phyloP scores from a whole-genome alignment of 2,888 invertebrate genomes.

The Scaptomyza polygonia region DNA sequence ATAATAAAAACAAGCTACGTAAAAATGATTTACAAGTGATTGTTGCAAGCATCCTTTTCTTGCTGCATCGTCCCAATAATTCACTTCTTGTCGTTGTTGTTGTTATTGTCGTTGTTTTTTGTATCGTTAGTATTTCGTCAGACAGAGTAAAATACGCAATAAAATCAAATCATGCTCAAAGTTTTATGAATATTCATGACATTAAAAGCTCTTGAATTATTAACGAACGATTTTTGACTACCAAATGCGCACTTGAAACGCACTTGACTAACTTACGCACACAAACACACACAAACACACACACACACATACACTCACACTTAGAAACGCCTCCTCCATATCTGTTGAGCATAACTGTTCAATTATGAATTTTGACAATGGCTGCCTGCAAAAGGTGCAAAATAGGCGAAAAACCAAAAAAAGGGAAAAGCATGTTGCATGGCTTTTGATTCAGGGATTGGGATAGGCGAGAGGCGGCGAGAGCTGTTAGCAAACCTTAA shows the following conservation, averaged over 20 bases:
- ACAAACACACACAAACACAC: slow-evolving; percentile 28
- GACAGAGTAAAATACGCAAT: slow-evolving; percentile 71
- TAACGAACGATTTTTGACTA: slow-evolving; percentile 75
- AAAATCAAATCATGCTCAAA: slow-evolving; percentile 78
- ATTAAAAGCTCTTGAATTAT: slow-evolving; percentile 80
- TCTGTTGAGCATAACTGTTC: slow-evolving; percentile 61
- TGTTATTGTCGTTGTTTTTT: slow-evolving; percentile 14
- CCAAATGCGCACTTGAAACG: slow-evolving; percentile 68
- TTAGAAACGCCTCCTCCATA: slow-evolving; percentile 7
- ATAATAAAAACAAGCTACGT: slow-evolving; percentile 29
- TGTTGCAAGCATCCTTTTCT: slow-evolving; percentile 19
- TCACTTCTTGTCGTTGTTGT: slow-evolving; percentile 6
- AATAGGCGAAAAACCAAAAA: slow-evolving; percentile 61
- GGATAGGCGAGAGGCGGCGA: neutral
- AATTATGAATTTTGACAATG: slow-evolving; percentile 79
- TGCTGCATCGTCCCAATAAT: slow-evolving; percentile 7
- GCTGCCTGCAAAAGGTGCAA: slow-evolving; percentile 68
- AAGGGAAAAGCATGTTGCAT: slow-evolving; percentile 11
- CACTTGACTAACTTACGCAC: slow-evolving; percentile 58
- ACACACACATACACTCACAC: slow-evolving; percentile 29
- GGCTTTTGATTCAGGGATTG: neutral
- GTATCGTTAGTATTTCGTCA: too few species aligned
- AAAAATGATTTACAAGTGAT: slow-evolving; percentile 39
- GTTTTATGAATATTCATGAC: slow-evolving; percentile 79
- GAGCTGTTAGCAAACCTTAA: slow-evolving; percentile 61